Evolutionary conservation across 2,797 vertebrate species (phyloP).

Genomic region (Brachyalestes nurse): DNA sequence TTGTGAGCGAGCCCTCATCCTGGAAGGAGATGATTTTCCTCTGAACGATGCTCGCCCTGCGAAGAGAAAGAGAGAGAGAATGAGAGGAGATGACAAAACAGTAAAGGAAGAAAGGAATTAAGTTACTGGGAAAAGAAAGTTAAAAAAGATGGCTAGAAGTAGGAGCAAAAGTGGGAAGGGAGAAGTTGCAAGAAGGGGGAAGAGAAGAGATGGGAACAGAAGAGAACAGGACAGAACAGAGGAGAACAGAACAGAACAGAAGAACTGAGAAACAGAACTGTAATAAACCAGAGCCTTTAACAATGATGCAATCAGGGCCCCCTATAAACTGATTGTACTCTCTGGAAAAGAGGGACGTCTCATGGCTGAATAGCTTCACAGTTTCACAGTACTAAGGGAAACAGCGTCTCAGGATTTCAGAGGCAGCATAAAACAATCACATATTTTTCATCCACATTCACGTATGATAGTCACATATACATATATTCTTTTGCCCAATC

Average conservation of each 20-base stretch:
- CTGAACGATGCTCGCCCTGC: slow-evolving; percentile 95
- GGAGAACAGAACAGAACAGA: neutral
- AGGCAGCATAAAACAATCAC: neutral
- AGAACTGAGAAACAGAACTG: neutral
- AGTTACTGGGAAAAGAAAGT: neutral
- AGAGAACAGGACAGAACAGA: neutral
- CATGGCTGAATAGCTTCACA: slow-evolving; percentile 18
- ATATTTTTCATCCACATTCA: neutral
- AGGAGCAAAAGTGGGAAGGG: neutral
- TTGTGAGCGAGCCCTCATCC: slow-evolving; percentile 93
- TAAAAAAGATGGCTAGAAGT: neutral
- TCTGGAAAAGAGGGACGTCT: slow-evolving; percentile 1
- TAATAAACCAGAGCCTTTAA: slow-evolving; percentile 23
- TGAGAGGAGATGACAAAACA: neutral
- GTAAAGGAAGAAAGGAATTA: neutral
- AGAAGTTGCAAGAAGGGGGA: neutral
- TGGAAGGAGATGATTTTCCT: slow-evolving; percentile 97
- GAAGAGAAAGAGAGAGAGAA: slow-evolving; percentile 30
- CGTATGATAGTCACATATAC: too few relatives aligned
- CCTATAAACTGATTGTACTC: slow-evolving; percentile 32
- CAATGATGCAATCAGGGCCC: slow-evolving; percentile 46
- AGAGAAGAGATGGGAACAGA: slow-evolving; percentile 9
- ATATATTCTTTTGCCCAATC: neutral
- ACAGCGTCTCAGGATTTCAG: neutral
- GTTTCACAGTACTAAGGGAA: slow-evolving; percentile 2